Evolutionary conservation across 2,797 vertebrate species (phyloP).

Genomic region (Cuniculus paca): DNA sequence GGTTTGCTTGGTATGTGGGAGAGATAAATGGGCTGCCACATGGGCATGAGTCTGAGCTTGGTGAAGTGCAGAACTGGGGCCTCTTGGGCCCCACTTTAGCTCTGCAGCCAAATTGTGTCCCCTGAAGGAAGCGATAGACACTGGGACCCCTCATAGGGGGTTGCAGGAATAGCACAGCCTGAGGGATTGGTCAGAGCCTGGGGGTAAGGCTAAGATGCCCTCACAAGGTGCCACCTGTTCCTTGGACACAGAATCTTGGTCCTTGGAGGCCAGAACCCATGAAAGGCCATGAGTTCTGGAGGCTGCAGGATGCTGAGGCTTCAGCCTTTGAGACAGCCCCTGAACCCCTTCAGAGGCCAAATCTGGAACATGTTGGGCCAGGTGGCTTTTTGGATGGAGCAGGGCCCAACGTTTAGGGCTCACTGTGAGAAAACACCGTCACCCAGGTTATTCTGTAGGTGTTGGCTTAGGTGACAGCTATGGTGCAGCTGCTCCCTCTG

Average conservation of each 20-base stretch:
- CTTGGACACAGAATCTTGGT: neutral
- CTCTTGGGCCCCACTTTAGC: neutral
- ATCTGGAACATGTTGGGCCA: neutral
- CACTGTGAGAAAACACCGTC: neutral
- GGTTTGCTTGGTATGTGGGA: neutral
- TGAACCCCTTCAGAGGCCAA: neutral
- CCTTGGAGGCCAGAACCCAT: neutral
- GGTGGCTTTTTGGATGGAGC: neutral
- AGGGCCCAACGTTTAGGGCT: neutral
- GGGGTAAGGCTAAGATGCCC: rapidly evolving
- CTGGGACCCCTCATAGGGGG: neutral
- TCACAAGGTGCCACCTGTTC: neutral
- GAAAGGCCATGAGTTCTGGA: too few relatives aligned
- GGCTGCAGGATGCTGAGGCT: neutral
- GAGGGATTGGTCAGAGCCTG: neutral
- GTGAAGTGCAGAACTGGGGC: neutral
- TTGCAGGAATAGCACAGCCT: neutral
- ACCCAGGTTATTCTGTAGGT: neutral
- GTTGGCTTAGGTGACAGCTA: neutral
- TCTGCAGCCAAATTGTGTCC: neutral
- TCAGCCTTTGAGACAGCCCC: neutral
- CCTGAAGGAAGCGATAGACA: neutral
- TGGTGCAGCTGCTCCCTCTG: neutral
- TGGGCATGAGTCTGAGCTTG: neutral
- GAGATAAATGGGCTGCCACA: neutral